Base-by-base conservation (phyloP, 2,888 invertebrate genomes). In the Volucella zonaria region DNA sequence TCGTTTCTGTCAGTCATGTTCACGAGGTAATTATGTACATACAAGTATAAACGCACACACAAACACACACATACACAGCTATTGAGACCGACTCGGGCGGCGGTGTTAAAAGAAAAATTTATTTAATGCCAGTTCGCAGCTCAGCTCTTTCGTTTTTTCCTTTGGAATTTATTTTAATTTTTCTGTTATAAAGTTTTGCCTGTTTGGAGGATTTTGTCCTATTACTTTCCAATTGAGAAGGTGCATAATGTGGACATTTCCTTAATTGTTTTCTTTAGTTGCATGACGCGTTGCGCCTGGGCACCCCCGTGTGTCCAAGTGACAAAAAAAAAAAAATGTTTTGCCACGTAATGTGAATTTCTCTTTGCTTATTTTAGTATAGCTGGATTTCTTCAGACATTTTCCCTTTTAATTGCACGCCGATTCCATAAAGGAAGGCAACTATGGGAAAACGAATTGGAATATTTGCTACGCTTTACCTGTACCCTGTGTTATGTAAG, bases 111-210 rank as follows among this genome's bases (percentile, higher is more conserved):
- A 18, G 14, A 54, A 74, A 62, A 61, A 61, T 38, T 42, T 45
- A 56, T 40, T 49, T 23, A 64, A 45, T 1, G 56, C 15, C 62
- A 79, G 80, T 85, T 85, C 45, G 75, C 43, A 67, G 15, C 2
- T 11, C 76, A 85, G 61, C 83, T 85, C 80, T 76, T 80, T 85
- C 66, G 75, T 71, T 83, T 73, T n/a, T 51, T 40, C 40, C 18
- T 8, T n/a, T 1, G 42, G 18, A 3, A 9, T 31, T 31, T 31
- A 31, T 31, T 31, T 31, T 4, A 4, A 31, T 31, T 31, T 31
- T 4, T 31, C 31, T 31, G 47, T 47, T 45, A n/a, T 18, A 78
- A 49, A 58, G 43, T 18, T 61, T 80, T 68, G 38, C 23, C 64
- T 64, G 38, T 58, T 70, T 70, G 9, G 12, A 2, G 58, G 12